These are phyloP conservation scores for Rhaphigaster nebulosa DNA, from an alignment of 2,888 invertebrate species.

Conservation along the genomic window DNA sequence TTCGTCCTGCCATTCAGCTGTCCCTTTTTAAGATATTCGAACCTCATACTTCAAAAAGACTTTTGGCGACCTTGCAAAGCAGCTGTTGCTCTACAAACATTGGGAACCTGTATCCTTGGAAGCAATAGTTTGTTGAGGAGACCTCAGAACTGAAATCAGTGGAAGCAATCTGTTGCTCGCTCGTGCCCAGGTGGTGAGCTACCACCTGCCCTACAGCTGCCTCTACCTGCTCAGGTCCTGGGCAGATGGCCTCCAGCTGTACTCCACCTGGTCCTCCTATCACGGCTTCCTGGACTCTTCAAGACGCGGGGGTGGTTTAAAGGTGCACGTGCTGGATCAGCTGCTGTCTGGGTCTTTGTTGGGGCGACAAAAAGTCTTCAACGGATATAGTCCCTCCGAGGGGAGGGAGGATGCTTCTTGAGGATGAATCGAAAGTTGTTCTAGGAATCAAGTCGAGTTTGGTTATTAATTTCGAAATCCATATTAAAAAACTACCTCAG, in stretches of 20 bases:
- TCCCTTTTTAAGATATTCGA: neutral
- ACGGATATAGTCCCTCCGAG: neutral
- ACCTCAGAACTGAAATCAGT: neutral
- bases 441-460: neutral
- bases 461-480: neutral
- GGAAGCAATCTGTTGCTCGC: slow-evolving; percentile 14
- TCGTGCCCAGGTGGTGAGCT: slow-evolving; percentile 39
- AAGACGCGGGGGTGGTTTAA: slow-evolving; percentile 45
- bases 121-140: neutral
- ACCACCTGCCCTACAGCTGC: neutral
- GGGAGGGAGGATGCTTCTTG: neutral
- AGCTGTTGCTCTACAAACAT: neutral
- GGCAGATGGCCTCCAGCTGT: slow-evolving; percentile 23
- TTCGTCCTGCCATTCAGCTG: neutral
- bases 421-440: neutral
- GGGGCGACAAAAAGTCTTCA: neutral
- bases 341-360: slow-evolving; percentile 42
- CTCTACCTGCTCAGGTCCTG: slow-evolving; percentile 9
- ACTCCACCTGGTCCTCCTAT: slow-evolving; percentile 34
- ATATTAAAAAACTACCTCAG: no score
- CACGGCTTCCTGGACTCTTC: slow-evolving; percentile 33
- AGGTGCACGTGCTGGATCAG: slow-evolving; percentile 36
- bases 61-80: neutral
- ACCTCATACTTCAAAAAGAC: neutral
- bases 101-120: neutral